phyloP scores from a whole-genome alignment of 2,797 vertebrate species.

The Tenualosa ilisha region DNA sequence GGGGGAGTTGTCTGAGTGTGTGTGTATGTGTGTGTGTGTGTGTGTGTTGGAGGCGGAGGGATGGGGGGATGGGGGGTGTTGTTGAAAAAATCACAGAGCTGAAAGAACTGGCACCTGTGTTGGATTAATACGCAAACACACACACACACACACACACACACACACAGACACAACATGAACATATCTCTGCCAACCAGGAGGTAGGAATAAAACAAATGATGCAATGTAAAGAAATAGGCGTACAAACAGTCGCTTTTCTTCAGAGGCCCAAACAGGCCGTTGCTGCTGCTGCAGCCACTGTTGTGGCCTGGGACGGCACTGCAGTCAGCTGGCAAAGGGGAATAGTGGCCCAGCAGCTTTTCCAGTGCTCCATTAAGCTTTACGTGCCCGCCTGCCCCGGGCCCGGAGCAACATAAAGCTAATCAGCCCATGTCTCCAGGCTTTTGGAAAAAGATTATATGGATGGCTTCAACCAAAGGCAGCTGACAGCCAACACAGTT shows the following conservation, averaged over 20 bases:
- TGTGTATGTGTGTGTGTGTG: background rate
- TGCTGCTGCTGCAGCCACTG: no score
- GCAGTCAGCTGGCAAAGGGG: background rate
- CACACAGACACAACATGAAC: background rate
- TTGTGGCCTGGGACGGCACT: background rate
- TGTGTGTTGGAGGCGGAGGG: no score
- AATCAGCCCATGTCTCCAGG: constrained; percentile 7
- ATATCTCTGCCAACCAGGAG: background rate
- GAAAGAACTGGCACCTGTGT: background rate
- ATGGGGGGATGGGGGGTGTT: background rate
- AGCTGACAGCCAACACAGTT: background rate
- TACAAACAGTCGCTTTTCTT: background rate
- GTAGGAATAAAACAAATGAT: constrained; percentile 6
- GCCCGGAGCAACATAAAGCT: constrained; percentile 17
- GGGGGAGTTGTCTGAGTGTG: background rate
- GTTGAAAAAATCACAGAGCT: background rate
- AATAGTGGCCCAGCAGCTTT: background rate
- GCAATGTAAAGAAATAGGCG: constrained; percentile 5
- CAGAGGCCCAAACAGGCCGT: background rate
- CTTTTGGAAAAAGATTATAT: constrained; percentile 26
- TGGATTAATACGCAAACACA: background rate
- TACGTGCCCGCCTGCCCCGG: background rate
- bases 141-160: constrained; percentile 4
- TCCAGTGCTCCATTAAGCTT: constrained; percentile 19
- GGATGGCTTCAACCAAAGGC: constrained; percentile 8